phyloP scores from a whole-genome alignment of 2,888 invertebrate species.

The Meliscaeva auricollis region DNA sequence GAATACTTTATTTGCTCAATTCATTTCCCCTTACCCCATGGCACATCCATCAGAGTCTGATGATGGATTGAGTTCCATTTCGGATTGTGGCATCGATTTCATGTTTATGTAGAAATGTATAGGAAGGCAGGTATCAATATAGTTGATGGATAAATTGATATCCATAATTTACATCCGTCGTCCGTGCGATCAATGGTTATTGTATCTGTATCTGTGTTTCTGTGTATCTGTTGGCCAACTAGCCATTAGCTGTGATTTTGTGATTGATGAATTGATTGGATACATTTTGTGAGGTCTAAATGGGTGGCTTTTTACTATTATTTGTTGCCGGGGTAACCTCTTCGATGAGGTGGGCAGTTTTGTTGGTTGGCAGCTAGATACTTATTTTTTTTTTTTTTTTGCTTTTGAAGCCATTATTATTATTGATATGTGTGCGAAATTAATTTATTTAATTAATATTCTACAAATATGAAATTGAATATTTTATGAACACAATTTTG shows the following conservation, averaged over 20 bases:
- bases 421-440: slow-evolving; percentile 29
- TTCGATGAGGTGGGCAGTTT: slow-evolving; percentile 56
- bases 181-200: slow-evolving; percentile 7
- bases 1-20: slow-evolving; percentile 46
- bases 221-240: slow-evolving; percentile 43
- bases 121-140: slow-evolving; percentile 1
- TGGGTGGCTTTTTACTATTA: slow-evolving; percentile 54
- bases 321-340: slow-evolving; percentile 22
- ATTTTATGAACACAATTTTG: neutral
- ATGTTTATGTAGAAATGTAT: neutral
- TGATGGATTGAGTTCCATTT: slow-evolving; percentile 49
- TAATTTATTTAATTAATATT: slow-evolving; percentile 64
- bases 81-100: slow-evolving; percentile 44
- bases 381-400: slow-evolving; percentile 26
- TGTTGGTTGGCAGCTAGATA: slow-evolving; percentile 46
- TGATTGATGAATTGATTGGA: slow-evolving; percentile 75
- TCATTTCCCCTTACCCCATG: neutral
- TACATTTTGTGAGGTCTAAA: slow-evolving; percentile 65
- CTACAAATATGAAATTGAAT: slow-evolving; percentile 30
- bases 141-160: slow-evolving; percentile 66
- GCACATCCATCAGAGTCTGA: neutral
- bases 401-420: slow-evolving; percentile 29
- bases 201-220: neutral
- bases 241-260: slow-evolving; percentile 65
- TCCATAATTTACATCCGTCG: slow-evolving; percentile 57